These are phyloP conservation scores for Mustela lutreola DNA, from an alignment of 2,113 vertebrate species.

Conservation along the genomic window DNA sequence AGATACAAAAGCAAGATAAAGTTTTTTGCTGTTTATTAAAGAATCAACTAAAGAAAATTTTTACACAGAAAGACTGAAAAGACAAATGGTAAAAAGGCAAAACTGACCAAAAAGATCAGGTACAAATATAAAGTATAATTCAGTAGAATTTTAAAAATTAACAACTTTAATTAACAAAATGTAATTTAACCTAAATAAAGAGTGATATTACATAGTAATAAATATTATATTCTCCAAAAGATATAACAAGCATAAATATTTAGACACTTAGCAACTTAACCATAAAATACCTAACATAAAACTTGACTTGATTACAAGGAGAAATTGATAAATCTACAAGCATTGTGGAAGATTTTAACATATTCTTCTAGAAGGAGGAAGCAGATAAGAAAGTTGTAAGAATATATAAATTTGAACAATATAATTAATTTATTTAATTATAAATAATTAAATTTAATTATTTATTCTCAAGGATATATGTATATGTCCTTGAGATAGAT, in stretches of 20 bases:
- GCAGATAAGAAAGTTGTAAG: background rate
- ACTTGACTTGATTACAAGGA: background rate
- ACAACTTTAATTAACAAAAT: background rate
- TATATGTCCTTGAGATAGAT: background rate
- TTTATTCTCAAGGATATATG: background rate
- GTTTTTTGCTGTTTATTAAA: background rate
- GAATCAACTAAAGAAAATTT: background rate
- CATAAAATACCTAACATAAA: conserved; percentile 16
- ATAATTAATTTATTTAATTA: background rate
- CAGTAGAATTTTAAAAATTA: background rate
- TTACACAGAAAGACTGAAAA: background rate
- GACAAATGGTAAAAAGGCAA: background rate
- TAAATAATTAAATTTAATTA: no score
- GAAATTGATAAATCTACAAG: background rate
- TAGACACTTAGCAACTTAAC: background rate
- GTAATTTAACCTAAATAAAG: background rate
- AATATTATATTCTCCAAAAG: background rate
- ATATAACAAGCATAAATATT: background rate
- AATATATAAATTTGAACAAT: background rate
- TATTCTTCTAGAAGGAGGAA: background rate
- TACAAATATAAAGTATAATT: background rate
- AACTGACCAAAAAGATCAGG: background rate
- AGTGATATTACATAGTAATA: background rate
- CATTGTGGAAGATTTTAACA: background rate
- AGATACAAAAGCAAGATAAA: conserved; percentile 1